Conservation (phyloP, 2,797 vertebrate species). For the Adelosebastes latens region DNA sequence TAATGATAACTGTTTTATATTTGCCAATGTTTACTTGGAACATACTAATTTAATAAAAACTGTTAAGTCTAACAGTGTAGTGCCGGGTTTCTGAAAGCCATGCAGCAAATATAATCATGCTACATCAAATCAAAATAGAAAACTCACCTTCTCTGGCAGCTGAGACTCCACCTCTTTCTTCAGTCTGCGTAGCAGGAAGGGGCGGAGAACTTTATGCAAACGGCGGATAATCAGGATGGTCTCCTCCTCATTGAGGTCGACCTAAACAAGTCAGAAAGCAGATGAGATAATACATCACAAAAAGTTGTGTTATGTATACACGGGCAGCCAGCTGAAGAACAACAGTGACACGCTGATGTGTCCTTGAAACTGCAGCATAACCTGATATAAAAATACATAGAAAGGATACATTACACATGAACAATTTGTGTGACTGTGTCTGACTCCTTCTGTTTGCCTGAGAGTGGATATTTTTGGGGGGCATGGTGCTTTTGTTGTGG, state of each 20-base stretch:
- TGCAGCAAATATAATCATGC: neutral
- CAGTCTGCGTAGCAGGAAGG: conserved; percentile 92
- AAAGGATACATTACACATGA: too few species aligned
- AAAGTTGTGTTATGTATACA: neutral
- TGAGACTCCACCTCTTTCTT: conserved; percentile 98
- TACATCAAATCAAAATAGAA: neutral
- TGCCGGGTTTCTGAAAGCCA: neutral
- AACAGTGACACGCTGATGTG: neutral
- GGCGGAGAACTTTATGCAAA: conserved; percentile 94
- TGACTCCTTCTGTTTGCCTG: neutral
- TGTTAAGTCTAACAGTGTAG: neutral
- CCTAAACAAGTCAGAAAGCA: conserved; percentile 71
- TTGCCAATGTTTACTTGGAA: neutral
- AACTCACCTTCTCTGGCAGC: conserved; percentile 91
- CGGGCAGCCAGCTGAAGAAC: neutral
- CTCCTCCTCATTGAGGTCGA: conserved; percentile 95
- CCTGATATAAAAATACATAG: too few species aligned
- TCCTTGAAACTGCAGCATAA: neutral
- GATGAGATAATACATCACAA: neutral
- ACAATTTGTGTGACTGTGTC: too few species aligned
- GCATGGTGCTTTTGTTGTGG: neutral
- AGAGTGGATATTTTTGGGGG: neutral
- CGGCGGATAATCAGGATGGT: conserved; percentile 96
- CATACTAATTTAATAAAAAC: neutral
- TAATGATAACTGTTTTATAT: neutral